Percentiles rank a stretch among this genome's conserved stretches.
Conservation (phyloP, 2,888 invertebrate genomes). For the Archaeoteleia sp. region DNA sequence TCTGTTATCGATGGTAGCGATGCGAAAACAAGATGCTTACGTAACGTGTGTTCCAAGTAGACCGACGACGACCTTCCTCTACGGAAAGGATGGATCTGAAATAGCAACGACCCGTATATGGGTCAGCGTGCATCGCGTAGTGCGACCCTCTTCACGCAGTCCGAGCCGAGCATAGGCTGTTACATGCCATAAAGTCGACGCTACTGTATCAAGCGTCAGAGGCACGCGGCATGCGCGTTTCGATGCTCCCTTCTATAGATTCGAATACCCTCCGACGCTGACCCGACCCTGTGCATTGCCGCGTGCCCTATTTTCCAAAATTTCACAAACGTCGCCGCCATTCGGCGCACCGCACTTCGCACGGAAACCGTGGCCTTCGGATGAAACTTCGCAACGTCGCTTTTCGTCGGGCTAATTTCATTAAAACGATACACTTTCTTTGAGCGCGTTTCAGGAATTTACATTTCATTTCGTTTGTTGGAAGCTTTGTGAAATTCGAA, state of each 20-base stretch:
- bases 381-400: slow-evolving; percentile 19
- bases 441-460: no score
- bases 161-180: slow-evolving; percentile 59
- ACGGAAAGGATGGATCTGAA: slow-evolving; percentile 75
- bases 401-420: no score
- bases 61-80: slow-evolving; percentile 73
- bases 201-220: slow-evolving; percentile 61
- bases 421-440: no score
- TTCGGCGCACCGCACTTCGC: slow-evolving; percentile 35
- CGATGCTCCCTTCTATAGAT: slow-evolving; percentile 47
- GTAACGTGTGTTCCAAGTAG: slow-evolving; percentile 61
- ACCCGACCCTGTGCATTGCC: slow-evolving; percentile 52
- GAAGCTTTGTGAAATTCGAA: no score
- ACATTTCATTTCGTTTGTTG: no score
- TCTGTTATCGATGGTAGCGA: slow-evolving; percentile 56
- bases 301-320: slow-evolving; percentile 53
- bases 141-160: slow-evolving; percentile 71
- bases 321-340: slow-evolving; percentile 45
- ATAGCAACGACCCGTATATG: slow-evolving; percentile 75
- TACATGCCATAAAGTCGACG: slow-evolving; percentile 70
- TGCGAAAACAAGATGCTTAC: slow-evolving; percentile 62
- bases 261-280: slow-evolving; percentile 41
- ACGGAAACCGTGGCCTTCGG: slow-evolving; percentile 48
- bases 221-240: slow-evolving; percentile 44
- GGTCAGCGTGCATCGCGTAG: slow-evolving; percentile 74